Evolutionary conservation across 2,113 vertebrate species (phyloP).

Genomic region (Hippocampus barbouri): DNA sequence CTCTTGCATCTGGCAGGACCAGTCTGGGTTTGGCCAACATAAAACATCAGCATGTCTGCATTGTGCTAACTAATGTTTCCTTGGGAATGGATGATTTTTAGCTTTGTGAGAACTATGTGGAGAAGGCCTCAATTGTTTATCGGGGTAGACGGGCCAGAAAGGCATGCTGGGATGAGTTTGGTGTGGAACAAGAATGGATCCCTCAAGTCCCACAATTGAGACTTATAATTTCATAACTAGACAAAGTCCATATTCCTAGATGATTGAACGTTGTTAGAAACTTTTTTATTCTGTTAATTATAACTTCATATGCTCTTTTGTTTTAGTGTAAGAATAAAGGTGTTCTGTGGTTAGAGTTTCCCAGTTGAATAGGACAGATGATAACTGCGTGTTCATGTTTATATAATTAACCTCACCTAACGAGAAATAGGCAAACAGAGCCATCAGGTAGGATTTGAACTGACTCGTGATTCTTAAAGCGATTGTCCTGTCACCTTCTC

Average conservation of each 20-base stretch:
- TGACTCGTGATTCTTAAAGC: too few relatives aligned
- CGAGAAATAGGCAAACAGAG: background rate
- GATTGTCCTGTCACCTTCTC: too few relatives aligned
- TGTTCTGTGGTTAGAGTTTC: too few relatives aligned
- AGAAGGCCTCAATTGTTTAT: background rate
- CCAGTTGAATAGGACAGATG: background rate
- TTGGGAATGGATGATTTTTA: background rate
- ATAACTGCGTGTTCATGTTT: background rate
- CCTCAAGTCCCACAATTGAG: background rate
- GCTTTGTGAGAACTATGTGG: background rate
- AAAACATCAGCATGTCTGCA: background rate
- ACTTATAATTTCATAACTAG: background rate
- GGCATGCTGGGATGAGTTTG: background rate
- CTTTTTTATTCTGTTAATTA: too few relatives aligned
- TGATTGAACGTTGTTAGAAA: too few relatives aligned
- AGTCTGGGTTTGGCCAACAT: conserved; percentile 3
- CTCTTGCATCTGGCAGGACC: conserved; percentile 1
- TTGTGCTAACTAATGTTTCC: background rate
- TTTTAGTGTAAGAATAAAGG: too few relatives aligned
- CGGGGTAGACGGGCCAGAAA: background rate
- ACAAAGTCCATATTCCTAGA: background rate
- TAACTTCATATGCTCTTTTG: too few relatives aligned
- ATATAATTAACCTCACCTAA: background rate
- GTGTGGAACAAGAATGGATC: background rate
- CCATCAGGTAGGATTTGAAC: too few relatives aligned